Base-by-base conservation (phyloP, 2,113 vertebrate species). In the Nothocercus nigrocapillus region DNA sequence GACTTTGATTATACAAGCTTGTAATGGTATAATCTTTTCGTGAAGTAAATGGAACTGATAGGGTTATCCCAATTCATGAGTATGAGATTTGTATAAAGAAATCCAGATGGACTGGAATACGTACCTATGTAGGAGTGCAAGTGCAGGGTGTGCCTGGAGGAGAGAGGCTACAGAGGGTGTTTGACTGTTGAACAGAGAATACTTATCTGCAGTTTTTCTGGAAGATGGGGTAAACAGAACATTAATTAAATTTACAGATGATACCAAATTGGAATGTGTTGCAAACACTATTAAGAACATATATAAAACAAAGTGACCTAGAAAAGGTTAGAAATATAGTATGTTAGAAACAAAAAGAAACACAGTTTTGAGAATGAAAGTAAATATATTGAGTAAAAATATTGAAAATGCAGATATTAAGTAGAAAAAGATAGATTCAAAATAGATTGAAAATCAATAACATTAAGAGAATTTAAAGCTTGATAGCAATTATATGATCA, bases 181-280 rank as follows among this genome's bases (percentile, higher is more conserved):
- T 96, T 96, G 95, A 95, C 94, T 95, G 93, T 93, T 96, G 94
- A 96, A 96, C 95, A 97, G 95, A 93, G 90, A 96, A 89, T 97
- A 91, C 68, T 72, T 96, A 96, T 97, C 94, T 95, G 92, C 82
- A 96, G 90, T 96, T 96, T 96, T 95, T 95, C 94, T 96, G 79
- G 61, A 95, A 95, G 94, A 95, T 82, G 93, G 95, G 59, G 93
- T 96, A 97, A 97, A 95, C 93, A 96, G 28, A 78, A 82, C 73
- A 95, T 96, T 97, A 97, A 96, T 97, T 97, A 96, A 96, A 96
- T 93, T 89, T 95, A 82, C 85, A 94, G 89, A 97, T 95, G 85
- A 96, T 94, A 97, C 83, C 63, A 96, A 96, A 87, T 73, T 86
- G 47, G 36, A 96, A 93, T 69, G 38, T 87, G 79, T 84, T 95